These are phyloP conservation scores for Apocrypta bakeri DNA, from an alignment of 1,140 invertebrate genomes.

Conservation along the genomic window DNA sequence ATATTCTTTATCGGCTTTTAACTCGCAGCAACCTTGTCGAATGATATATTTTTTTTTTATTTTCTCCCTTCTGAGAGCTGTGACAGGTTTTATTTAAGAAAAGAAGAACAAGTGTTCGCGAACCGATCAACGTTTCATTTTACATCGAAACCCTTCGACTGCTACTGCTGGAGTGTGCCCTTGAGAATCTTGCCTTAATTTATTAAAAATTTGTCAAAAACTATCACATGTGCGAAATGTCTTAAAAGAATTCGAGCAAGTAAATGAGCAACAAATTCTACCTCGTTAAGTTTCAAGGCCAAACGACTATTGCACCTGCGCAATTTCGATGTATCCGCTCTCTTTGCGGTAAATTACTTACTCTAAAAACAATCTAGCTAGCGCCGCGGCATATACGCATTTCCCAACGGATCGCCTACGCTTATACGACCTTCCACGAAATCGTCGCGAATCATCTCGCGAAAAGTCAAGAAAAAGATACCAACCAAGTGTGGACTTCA, in stretches of 20 bases:
- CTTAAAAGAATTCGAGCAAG: too few species aligned
- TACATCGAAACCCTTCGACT: neutral
- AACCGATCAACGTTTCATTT: neutral
- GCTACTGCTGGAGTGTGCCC: too few species aligned
- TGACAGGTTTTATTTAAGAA: neutral
- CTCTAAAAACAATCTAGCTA: conserved; percentile 26
- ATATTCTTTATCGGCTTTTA: conserved; percentile 25
- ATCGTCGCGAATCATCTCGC: conserved; percentile 27
- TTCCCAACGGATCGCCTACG: conserved; percentile 9
- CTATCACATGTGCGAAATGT: too few species aligned
- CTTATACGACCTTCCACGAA: conserved; percentile 12
- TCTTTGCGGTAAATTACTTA: neutral
- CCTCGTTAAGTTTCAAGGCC: neutral
- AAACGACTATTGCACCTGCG: neutral
- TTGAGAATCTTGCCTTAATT: too few species aligned
- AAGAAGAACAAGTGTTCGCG: neutral
- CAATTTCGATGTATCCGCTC: neutral
- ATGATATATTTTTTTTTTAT: neutral
- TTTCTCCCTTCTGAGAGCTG: neutral
- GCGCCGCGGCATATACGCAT: conserved; percentile 44
- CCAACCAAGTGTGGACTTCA: neutral
- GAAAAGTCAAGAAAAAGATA: neutral
- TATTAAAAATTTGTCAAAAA: too few species aligned
- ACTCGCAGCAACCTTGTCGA: conserved; percentile 18
- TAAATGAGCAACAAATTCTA: neutral